Evolutionary conservation across 2,113 vertebrate genomes (phyloP), one percentile per base, ranked within the genome.

Genomic region (Morphnarchus princeps): DNA sequence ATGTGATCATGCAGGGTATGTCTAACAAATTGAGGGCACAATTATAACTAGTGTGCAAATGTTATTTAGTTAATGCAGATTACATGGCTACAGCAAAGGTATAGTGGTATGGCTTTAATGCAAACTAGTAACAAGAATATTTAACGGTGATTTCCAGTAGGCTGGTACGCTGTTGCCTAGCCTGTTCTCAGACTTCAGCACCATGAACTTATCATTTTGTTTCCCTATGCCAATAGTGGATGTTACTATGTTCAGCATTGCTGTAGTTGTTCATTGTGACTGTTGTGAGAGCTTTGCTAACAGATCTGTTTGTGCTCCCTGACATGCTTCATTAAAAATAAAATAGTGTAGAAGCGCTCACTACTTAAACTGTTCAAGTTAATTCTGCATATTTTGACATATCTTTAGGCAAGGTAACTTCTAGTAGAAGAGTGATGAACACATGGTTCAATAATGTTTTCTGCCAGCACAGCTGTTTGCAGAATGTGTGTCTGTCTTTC

Each of bases 401-500:
- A 21, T 78, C n/a, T 92, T 83, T 87, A 92, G 83, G 80, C 73
- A 78, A 78, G 95, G 63, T 91, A 84, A 31, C 32, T 66, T 70
- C n/a, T 50, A 52, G 59, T 55, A 43, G 79, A 79, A n/a, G 38
- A 90, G 55, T 59, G 69, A 70, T 87, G 82, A 95, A 47, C 93
- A 87, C 69, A 52, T 93, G 87, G 69, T 91, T 95, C 87, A 91
- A 2, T 63, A 87, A 59, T 52, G 20, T 54, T 74, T 90, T 89
- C 82, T 96, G 87, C 91, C 91, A 94, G 89, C 89, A 79, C 95
- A 96, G 91, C 91, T 97, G 95, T 91, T 96, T 95, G 91, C 59
- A 84, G 91, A 78, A 63, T 89, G 83, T 59, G n/a, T 72, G 32
- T 94, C 63, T 94, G 71, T 77, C 85, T 95, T 88, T 90, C 55